Conservation (phyloP, 2,113 vertebrate genomes). For the Callipepla californica region DNA sequence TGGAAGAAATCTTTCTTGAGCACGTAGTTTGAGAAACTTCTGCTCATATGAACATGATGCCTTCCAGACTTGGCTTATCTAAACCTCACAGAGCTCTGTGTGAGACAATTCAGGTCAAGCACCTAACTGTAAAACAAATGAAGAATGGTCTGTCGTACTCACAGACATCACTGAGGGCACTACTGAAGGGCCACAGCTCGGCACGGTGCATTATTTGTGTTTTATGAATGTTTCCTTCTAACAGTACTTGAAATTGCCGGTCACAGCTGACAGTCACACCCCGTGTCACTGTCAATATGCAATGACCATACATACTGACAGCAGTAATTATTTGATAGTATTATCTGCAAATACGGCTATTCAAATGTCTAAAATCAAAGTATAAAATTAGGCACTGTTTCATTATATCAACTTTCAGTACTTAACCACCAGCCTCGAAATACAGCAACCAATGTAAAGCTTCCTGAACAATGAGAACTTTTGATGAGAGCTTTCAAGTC, state of each 20-base stretch:
- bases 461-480: background rate
- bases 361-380: background rate
- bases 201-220: background rate
- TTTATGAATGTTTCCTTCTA: background rate
- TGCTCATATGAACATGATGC: accelerated
- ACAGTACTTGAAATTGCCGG: background rate
- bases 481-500: background rate
- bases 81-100: background rate
- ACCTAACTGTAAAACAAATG: background rate
- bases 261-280: background rate
- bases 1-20: background rate
- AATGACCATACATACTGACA: too few relatives aligned
- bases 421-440: background rate
- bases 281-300: background rate
- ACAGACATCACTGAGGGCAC: background rate
- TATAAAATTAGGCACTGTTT: background rate
- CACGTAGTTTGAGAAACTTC: background rate
- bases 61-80: background rate
- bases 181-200: background rate
- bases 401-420: background rate
- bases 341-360: background rate
- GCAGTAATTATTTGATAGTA: background rate
- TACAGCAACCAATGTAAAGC: background rate
- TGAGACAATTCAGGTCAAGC: background rate
- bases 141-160: background rate